These are phyloP conservation scores for Diprion similis DNA, from an alignment of 1,140 invertebrate genomes.

Conservation along the genomic window DNA sequence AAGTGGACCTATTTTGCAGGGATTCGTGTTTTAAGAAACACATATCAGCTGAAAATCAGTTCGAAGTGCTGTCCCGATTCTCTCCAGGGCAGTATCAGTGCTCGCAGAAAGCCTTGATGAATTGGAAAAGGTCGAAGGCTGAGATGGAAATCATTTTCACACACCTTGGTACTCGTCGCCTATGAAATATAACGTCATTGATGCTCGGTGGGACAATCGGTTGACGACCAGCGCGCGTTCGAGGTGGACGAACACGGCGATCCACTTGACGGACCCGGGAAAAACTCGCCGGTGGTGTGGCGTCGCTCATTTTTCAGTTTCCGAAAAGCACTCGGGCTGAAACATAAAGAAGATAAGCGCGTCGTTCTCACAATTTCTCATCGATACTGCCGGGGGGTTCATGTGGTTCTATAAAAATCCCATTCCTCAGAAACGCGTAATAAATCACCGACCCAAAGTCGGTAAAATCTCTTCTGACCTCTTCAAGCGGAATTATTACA, in stretches of 20 bases:
- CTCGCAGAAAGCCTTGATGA: not conserved
- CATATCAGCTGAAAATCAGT: not conserved
- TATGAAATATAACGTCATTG: slow-evolving; percentile 41
- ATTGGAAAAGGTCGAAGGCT: not conserved
- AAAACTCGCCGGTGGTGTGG: slow-evolving; percentile 26
- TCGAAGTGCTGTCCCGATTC: not conserved
- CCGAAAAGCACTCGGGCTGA: too few relatives aligned
- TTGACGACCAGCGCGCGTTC: slow-evolving; percentile 16
- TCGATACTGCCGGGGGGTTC: too few relatives aligned
- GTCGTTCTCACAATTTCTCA: too few relatives aligned
- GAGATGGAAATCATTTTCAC: slow-evolving; percentile 25
- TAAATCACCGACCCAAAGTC: too few relatives aligned
- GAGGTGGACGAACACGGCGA: slow-evolving; percentile 29
- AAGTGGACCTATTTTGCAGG: slow-evolving; percentile 27
- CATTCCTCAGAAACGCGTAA: too few relatives aligned
- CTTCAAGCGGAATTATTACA: too few relatives aligned
- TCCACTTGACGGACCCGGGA: slow-evolving; percentile 32
- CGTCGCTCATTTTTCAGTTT: slow-evolving; percentile 22
- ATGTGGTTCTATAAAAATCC: too few relatives aligned
- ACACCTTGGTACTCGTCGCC: slow-evolving; percentile 37
- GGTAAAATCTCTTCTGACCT: too few relatives aligned
- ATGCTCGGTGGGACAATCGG: slow-evolving; percentile 30
- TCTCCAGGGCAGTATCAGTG: not conserved
- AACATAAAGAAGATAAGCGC: too few relatives aligned
- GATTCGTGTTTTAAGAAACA: not conserved